Base-by-base conservation (phyloP, 2,888 invertebrate genomes). In the Plusia festucae region DNA sequence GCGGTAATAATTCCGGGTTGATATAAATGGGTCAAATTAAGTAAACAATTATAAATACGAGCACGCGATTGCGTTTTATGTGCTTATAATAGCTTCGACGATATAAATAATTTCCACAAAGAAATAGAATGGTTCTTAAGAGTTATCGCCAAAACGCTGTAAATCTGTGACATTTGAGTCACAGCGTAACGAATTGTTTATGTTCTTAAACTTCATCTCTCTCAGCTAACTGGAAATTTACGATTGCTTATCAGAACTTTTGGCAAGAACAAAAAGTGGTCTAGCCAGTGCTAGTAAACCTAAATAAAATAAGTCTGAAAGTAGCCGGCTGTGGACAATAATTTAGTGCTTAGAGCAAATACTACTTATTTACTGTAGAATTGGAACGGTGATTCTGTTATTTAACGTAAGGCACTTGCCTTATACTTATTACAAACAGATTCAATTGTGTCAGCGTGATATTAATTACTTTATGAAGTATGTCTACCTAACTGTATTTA, bases 1-100 rank as follows among this genome's bases (percentile, higher is more conserved):
- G 52, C 46, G 18, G 44, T 55, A 32, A 56, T 65, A 60, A 53
- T 72, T 65, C 32, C 49, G 52, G 34, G 60, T 34, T 51, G 16
- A 4, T n/a, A 11, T 59, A 63, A 61, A 54, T 63, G 52, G 27
- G 53, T 60, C 57, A 22, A 18, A 8, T 27, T 59, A 9, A 32
- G 24, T 53, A 24, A 62, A 62, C 44, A 64, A 70, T 61, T 53
- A 46, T 34, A 60, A 53, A 46, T 46, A 49, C 20, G 46, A 18
- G 46, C 46, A 20, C 18, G 46, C 46, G 46, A 49, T 20, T 49
- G 46, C 18, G 18, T 49, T 49, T 40, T 40, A 40, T n/a, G 40
- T 40, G 40, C 40, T 40, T 40, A 40, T 40, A 40, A 40, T 40
- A 40, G 40, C 40, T n/a, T 40, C 40, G 40, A n/a, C 40, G 40